Evolutionary conservation across 2,113 vertebrate species (phyloP).

Genomic region (Eurypyga helias): DNA sequence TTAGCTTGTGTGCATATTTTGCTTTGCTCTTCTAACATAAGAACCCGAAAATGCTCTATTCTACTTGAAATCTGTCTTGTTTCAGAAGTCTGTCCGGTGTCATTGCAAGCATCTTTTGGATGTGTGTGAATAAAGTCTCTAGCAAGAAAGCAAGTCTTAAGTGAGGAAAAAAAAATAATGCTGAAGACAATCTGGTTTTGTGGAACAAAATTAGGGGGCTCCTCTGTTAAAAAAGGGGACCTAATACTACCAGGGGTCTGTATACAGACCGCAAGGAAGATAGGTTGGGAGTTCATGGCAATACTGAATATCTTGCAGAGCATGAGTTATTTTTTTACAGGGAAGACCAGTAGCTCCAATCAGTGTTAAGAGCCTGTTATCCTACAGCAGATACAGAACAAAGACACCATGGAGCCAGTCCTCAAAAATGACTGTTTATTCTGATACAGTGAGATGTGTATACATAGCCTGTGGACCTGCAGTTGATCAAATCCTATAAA

Average conservation of each 20-base stretch:
- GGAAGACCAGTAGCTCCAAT: background rate
- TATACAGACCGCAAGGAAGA: background rate
- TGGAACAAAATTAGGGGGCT: background rate
- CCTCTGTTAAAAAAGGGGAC: background rate
- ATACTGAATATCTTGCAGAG: background rate
- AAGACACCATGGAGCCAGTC: background rate
- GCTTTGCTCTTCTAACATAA: background rate
- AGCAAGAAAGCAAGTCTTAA: background rate
- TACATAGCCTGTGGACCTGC: background rate
- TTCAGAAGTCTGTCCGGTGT: background rate
- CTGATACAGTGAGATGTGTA: background rate
- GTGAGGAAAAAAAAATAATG: background rate
- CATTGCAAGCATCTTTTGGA: background rate
- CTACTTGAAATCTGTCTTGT: background rate
- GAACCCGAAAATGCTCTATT: background rate
- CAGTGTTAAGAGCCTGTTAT: background rate
- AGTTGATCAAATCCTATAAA: background rate
- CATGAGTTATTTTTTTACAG: background rate
- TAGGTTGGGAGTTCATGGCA: background rate
- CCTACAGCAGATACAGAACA: background rate
- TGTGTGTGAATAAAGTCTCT: background rate
- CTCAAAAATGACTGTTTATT: background rate
- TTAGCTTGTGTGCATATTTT: background rate
- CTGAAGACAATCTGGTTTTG: background rate
- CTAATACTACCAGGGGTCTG: background rate